Evolutionary conservation across 2,888 invertebrate species (phyloP).

Genomic region (Agelastica alni): DNA sequence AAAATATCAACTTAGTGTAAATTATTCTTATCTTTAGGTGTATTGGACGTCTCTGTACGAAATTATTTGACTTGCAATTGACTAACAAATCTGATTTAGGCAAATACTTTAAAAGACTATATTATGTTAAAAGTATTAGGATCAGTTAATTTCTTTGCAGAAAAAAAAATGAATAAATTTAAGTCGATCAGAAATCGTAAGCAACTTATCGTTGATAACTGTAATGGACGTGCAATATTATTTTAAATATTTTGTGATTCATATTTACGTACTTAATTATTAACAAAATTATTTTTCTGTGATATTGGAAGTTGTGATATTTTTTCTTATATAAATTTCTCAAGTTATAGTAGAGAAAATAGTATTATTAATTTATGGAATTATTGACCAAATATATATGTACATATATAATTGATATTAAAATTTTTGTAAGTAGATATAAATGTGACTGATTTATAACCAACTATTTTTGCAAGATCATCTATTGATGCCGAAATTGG

Average conservation of each 20-base stretch:
- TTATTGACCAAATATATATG: constrained; percentile 38
- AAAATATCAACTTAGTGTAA: too few relatives aligned
- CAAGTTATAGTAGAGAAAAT: constrained; percentile 6
- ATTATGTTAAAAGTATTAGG: too few relatives aligned
- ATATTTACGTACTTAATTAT: constrained; percentile 7
- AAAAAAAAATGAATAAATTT: too few relatives aligned
- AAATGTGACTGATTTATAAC: constrained; percentile 45
- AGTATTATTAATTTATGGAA: constrained; percentile 34
- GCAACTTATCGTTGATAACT: too few relatives aligned
- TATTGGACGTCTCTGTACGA: too few relatives aligned
- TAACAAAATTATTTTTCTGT: constrained; percentile 27
- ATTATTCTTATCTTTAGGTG: too few relatives aligned
- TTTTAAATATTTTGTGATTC: constrained; percentile 1
- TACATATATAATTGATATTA: constrained; percentile 40
- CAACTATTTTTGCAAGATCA: constrained; percentile 40
- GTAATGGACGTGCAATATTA: not conserved
- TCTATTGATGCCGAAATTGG: constrained; percentile 38
- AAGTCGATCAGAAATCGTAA: too few relatives aligned
- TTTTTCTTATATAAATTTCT: constrained; percentile 21
- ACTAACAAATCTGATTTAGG: too few relatives aligned
- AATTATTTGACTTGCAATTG: too few relatives aligned
- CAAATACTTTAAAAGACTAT: too few relatives aligned
- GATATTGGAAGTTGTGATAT: constrained; percentile 31
- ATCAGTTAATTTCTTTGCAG: too few relatives aligned
- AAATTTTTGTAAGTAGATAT: constrained; percentile 44